Base-by-base conservation (phyloP, 2,888 invertebrate genomes). In the Platycheirus rosarum region DNA sequence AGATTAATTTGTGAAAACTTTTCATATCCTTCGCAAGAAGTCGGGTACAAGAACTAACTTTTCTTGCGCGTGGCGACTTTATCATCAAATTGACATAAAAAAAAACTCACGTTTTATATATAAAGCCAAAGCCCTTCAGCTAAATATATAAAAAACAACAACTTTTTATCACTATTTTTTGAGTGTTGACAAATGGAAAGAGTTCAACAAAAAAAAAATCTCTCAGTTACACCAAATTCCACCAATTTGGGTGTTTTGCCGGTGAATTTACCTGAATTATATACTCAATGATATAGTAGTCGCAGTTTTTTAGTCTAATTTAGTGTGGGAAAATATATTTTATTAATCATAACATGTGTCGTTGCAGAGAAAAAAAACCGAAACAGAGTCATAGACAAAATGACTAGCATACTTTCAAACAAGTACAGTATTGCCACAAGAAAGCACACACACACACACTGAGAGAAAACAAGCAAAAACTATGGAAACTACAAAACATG, bases 31-130 rank as follows among this genome's bases (percentile, higher is more conserved):
- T 60, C 3, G 4, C 37, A n/a, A 11, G 18, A 5, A 16, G 6
- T 6, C 44, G 26, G 42, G 42, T 60, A 8, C n/a, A 6, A 29
- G 23, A 60, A 29, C n/a, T 1, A 44, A n/a, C 13, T 2, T 1
- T 11, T 11, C 18, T 26, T 29, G 16, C 44, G 9, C 60, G 60
- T 29, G 60, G 60, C 60, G 44, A 60, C 60, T 44, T 44, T 60
- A 29, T 60, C 29, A 29, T 60, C 44, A 60, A 60, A 60, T 60
- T 60, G 60, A 60, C 60, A 44, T 44, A n/a, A n/a, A n/a, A n/a
- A n/a, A n/a, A n/a, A n/a, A n/a, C n/a, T n/a, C n/a, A n/a, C n/a
- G n/a, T n/a, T n/a, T n/a, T n/a, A n/a, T n/a, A 29, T 23, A 23
- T 6, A 23, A 23, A 23, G 6, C 23, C 23, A 23, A 23, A 23